Percentiles rank a stretch among this genome's conserved stretches.
Evolutionary conservation across 2,113 vertebrate species (phyloP).

Genomic region (Suricata suricatta): DNA sequence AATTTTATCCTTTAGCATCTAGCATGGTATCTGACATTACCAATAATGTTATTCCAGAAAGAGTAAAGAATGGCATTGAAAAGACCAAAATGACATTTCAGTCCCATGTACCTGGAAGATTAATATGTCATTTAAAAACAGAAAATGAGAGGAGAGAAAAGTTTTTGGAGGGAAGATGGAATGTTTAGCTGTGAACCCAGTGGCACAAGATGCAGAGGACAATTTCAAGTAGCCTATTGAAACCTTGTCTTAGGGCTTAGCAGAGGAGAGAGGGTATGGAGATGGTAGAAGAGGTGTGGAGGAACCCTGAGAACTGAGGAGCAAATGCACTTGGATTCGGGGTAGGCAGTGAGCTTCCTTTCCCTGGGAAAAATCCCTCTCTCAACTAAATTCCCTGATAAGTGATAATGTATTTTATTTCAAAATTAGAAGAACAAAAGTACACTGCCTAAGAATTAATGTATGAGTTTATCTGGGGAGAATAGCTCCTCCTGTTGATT

Average conservation of each 20-base stretch:
- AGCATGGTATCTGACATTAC: neutral
- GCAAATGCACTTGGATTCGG: neutral
- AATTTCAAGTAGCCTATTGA: neutral
- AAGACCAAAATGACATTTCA: neutral
- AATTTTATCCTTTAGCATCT: neutral
- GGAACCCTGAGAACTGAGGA: neutral
- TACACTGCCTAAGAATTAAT: neutral
- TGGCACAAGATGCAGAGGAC: neutral
- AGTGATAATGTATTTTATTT: neutral
- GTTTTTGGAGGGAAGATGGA: neutral
- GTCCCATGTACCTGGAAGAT: neutral
- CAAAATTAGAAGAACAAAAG: neutral
- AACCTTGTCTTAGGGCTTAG: neutral
- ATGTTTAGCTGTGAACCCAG: neutral
- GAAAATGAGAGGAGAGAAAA: neutral
- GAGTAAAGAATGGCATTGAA: neutral
- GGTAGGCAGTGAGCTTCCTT: neutral
- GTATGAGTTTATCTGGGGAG: neutral
- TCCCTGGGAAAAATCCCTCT: neutral
- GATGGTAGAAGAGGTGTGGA: neutral
- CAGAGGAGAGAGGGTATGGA: neutral
- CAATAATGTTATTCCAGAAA: neutral
- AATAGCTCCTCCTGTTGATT: neutral
- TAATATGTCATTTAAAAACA: neutral
- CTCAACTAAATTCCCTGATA: neutral